A percentile compares a stretch with the other conserved stretches of the same genome.
Conservation (phyloP, 2,113 vertebrate species). For the Nannobrachium achirus region DNA sequence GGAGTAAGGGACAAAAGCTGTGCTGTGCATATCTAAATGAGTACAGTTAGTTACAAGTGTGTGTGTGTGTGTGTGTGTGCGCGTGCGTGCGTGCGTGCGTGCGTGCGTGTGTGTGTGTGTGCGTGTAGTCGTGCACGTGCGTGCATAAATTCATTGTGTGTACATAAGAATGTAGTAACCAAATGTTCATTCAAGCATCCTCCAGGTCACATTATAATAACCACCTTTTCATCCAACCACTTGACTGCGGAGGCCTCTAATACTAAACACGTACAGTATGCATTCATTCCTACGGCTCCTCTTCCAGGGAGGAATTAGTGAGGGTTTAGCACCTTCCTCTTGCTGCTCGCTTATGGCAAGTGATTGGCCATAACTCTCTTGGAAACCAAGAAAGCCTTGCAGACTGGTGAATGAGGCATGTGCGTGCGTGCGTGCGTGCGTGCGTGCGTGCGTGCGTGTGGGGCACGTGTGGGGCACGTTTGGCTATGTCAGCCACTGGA, state of each 20-base stretch:
- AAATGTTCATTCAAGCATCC: no score
- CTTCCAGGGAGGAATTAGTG: background rate
- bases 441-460: background rate
- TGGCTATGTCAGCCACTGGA: no score
- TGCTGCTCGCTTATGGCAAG: background rate
- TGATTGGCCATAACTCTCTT: background rate
- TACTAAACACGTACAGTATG: background rate
- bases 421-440: background rate
- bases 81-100: background rate
- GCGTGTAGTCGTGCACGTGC: no score
- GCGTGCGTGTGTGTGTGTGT: constrained; percentile 3
- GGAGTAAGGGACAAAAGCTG: background rate
- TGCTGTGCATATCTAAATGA: no score
- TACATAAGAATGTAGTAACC: no score
- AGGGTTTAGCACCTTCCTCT: background rate
- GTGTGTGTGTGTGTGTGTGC: no score
- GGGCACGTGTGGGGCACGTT: no score
- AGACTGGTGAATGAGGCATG: background rate
- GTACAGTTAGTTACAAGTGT: background rate
- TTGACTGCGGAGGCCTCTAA: background rate
- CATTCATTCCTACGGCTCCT: background rate
- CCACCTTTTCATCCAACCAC: no score
- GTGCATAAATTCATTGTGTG: no score
- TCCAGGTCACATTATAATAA: no score
- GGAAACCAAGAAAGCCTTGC: constrained; percentile 12